A percentile compares a stretch with the other conserved stretches of the same genome.
Evolutionary conservation across 2,113 vertebrate genomes (phyloP).

Genomic region (Clarias gariepinus): DNA sequence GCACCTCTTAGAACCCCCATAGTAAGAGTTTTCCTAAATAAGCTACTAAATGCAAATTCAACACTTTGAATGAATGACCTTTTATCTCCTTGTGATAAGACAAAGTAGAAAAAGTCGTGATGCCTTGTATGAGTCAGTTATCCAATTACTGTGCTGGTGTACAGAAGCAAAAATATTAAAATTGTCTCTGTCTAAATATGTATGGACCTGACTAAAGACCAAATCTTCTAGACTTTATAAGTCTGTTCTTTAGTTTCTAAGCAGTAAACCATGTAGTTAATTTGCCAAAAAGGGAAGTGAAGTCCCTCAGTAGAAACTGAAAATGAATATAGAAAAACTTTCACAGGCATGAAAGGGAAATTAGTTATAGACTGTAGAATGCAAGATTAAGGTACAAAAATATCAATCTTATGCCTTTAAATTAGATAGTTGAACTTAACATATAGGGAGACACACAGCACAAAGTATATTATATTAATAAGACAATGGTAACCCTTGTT

Average conservation of each 20-base stretch:
- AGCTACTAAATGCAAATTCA: too few species aligned
- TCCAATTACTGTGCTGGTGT: too few species aligned
- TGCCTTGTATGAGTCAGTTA: too few species aligned
- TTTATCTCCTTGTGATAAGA: too few species aligned
- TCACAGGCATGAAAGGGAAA: neutral
- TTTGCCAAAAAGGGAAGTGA: conserved; percentile 1
- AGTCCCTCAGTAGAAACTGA: neutral
- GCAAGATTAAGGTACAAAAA: neutral
- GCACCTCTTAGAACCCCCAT: too few species aligned
- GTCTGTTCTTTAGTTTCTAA: neutral
- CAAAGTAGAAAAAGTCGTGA: too few species aligned
- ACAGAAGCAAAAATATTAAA: too few species aligned
- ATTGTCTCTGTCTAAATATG: too few species aligned
- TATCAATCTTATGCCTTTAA: neutral
- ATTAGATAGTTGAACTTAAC: neutral
- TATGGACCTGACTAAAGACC: neutral
- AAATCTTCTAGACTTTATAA: neutral
- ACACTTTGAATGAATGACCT: too few species aligned
- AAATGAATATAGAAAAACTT: neutral
- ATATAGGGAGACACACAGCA: neutral
- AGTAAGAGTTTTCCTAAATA: too few species aligned
- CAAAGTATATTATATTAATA: neutral
- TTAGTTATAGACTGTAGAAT: neutral
- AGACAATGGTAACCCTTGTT: neutral
- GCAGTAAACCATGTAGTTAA: neutral